Percentiles rank a stretch among this genome's conserved stretches.
Evolutionary conservation across 2,797 vertebrate species (phyloP).

Genomic region (Kryptopterus vitreolus): DNA sequence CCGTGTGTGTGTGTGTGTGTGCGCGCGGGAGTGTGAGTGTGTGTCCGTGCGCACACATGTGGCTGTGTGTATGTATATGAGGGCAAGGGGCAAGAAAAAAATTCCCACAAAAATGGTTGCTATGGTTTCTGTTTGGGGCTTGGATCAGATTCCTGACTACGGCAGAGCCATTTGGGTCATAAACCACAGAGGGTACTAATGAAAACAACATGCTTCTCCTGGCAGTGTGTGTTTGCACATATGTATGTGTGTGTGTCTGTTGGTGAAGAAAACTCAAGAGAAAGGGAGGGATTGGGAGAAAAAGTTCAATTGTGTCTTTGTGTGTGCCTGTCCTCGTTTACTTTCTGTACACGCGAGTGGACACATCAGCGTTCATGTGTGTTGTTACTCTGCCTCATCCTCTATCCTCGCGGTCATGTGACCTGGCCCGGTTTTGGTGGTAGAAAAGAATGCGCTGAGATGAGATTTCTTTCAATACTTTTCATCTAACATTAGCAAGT

Average conservation of each 20-base stretch:
- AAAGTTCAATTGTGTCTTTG: slow-evolving; percentile 35
- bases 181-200: slow-evolving; percentile 68
- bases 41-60: slow-evolving; percentile 39
- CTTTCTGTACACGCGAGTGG: neutral
- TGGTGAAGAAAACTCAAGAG: slow-evolving; percentile 31
- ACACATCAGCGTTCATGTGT: too few species aligned
- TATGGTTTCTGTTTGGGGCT: slow-evolving; percentile 71
- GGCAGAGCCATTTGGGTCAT: slow-evolving; percentile 69
- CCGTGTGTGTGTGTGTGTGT: slow-evolving; percentile 46
- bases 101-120: slow-evolving; percentile 61
- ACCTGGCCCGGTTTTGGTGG: slow-evolving; percentile 38
- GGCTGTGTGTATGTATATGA: slow-evolving; percentile 39
- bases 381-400: slow-evolving; percentile 11
- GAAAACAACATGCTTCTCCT: slow-evolving; percentile 77
- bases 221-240: slow-evolving; percentile 64
- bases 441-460: slow-evolving; percentile 49
- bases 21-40: slow-evolving; percentile 38
- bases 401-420: slow-evolving; percentile 39
- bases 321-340: slow-evolving; percentile 26
- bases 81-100: slow-evolving; percentile 57
- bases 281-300: slow-evolving; percentile 27
- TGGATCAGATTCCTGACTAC: slow-evolving; percentile 71
- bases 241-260: slow-evolving; percentile 34
- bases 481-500: slow-evolving; percentile 65
- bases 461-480: slow-evolving; percentile 75